Percentiles rank a stretch among this genome's conserved stretches.
Evolutionary conservation across 2,797 vertebrate genomes (phyloP).

Genomic region (Balearica regulorum): DNA sequence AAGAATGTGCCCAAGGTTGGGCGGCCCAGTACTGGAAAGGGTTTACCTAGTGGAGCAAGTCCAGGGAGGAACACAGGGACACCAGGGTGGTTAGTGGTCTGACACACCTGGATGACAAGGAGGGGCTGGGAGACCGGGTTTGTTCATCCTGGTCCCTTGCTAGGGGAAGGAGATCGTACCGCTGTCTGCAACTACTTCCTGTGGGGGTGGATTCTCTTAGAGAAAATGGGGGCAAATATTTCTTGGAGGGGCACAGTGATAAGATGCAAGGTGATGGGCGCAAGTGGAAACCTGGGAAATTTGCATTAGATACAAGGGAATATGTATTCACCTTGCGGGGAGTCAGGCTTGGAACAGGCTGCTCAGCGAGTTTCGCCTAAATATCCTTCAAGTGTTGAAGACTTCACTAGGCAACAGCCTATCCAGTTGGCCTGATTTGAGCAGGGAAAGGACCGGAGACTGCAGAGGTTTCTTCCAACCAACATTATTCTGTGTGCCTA

Average conservation of each 20-base stretch:
- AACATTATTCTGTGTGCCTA: background rate
- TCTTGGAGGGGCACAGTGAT: background rate
- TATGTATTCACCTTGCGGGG: background rate
- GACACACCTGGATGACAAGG: background rate
- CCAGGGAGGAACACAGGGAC: background rate
- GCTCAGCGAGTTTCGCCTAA: background rate
- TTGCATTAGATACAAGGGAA: background rate
- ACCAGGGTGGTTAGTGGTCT: background rate
- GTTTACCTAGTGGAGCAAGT: background rate
- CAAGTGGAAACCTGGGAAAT: background rate
- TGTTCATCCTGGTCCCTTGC: background rate
- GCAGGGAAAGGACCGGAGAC: background rate
- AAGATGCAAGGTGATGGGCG: background rate
- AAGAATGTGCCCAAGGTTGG: background rate
- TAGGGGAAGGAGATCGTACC: background rate
- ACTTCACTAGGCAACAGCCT: background rate
- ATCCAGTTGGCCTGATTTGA: background rate
- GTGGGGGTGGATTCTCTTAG: background rate
- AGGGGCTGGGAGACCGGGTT: background rate
- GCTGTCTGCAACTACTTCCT: background rate
- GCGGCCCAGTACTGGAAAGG: background rate
- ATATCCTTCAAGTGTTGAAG: background rate
- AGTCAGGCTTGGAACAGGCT: background rate
- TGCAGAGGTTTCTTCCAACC: background rate
- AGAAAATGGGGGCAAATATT: background rate